phyloP scores from a whole-genome alignment of 2,797 vertebrate species.

The Emys orbicularis region DNA sequence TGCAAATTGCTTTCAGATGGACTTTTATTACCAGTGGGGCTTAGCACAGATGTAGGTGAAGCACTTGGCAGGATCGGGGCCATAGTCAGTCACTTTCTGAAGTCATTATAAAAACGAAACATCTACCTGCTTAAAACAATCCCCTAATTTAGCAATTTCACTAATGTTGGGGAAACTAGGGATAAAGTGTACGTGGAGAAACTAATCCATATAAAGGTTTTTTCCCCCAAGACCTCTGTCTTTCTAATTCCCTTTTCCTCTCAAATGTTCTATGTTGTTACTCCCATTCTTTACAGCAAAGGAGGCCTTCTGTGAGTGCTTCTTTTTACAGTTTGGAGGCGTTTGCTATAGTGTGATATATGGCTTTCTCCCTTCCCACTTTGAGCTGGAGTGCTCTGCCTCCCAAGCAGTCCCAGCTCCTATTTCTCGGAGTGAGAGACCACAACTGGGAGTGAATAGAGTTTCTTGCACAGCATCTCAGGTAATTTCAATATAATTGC shows the following conservation, averaged over 20 bases:
- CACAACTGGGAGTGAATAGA: conserved; percentile 50
- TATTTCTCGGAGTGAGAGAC: conserved; percentile 35
- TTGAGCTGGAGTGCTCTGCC: background rate
- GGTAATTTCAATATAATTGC: background rate
- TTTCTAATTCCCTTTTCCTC: background rate
- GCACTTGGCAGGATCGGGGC: too few species aligned
- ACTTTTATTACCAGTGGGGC: too few species aligned
- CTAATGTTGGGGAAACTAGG: background rate
- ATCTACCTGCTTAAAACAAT: conserved; percentile 21
- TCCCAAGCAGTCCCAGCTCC: background rate
- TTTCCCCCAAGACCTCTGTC: background rate
- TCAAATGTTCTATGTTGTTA: background rate
- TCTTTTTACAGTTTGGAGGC: background rate
- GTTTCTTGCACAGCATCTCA: conserved; percentile 42
- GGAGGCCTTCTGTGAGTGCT: background rate
- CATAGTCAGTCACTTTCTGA: too few species aligned
- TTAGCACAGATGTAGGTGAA: too few species aligned
- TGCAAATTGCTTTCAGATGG: too few species aligned
- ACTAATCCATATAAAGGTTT: background rate
- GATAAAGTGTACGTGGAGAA: accelerated
- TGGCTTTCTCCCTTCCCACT: conserved; percentile 35
- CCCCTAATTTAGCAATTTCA: conserved; percentile 19
- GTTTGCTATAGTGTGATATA: conserved; percentile 16
- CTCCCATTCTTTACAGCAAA: background rate
- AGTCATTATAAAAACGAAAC: background rate